phyloP scores from a whole-genome alignment of 2,888 invertebrate species.

The Ichneumon xanthorius region DNA sequence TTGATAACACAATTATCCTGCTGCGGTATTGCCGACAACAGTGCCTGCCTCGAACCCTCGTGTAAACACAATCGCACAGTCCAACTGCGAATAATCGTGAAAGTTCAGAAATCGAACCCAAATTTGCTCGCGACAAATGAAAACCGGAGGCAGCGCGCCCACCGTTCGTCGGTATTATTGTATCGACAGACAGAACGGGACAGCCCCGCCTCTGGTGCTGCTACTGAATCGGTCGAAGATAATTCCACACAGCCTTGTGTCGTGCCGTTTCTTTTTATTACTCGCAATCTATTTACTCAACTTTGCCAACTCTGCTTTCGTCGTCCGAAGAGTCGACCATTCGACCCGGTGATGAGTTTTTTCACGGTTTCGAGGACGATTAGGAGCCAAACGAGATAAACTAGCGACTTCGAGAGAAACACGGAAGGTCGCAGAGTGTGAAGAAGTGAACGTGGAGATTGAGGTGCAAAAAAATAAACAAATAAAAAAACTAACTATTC shows the following conservation, averaged over 20 bases:
- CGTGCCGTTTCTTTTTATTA: not conserved
- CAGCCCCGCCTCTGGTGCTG: not conserved
- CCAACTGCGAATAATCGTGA: not conserved
- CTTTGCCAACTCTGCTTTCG: slow-evolving; percentile 14
- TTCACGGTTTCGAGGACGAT: slow-evolving; percentile 31
- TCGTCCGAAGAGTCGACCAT: slow-evolving; percentile 27
- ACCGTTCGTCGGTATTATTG: slow-evolving; percentile 7
- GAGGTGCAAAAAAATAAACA: not conserved
- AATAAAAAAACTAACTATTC: not conserved
- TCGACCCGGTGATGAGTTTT: slow-evolving; percentile 54
- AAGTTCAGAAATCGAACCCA: not conserved
- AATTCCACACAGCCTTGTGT: not conserved
- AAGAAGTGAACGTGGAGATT: not conserved
- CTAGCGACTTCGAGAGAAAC: not conserved
- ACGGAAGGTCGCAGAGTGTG: not conserved
- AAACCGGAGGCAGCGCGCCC: not conserved
- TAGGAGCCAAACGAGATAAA: slow-evolving; percentile 39
- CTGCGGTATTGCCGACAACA: not conserved
- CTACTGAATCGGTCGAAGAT: not conserved
- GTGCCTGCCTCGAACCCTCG: not conserved
- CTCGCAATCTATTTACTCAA: slow-evolving; percentile 1
- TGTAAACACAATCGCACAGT: not conserved
- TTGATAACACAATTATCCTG: not conserved
- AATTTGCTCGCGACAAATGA: not conserved
- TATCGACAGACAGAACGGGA: not conserved